Evolutionary conservation across 2,797 vertebrate species (phyloP), one percentile per base, ranked within the genome.

Genomic region (Gobionotothen gibberifrons): DNA sequence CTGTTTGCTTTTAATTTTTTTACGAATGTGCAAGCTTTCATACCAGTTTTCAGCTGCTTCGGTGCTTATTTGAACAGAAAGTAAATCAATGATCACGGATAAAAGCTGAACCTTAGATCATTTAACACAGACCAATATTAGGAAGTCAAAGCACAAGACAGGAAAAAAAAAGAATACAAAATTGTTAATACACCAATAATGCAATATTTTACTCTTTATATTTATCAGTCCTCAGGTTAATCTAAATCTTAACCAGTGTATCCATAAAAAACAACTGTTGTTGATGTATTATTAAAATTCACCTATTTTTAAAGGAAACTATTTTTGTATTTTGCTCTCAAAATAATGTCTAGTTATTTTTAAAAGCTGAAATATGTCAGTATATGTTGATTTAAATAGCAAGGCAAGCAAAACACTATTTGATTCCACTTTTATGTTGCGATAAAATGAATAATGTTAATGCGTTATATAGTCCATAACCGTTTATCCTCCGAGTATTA

Each of bases 11-110:
- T 46, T 26, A 26, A 26, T 26, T 26, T 26, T 68, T n/a, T 9
- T 48, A 59, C 55, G 66, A 48, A 51, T 62, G n/a, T 69, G 42
- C 49, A 40, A 74, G 44, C 10, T 64, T 63, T 21, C 16, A 63
- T 64, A 17, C 13, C 19, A 7, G n/a, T 63, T 72, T 60, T 39
- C 22, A 67, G 42, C 32, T n/a, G 19, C 7, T 52, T 76, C 22
- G 9, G 2, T 47, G 32, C 52, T 42, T 56, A 55, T 63, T 53
- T 7, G 19, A 69, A 46, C 32, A 59, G 1, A 54, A 56, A 65
- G 29, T 4, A 36, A 69, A 57, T 55, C 1, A 40, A 1, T 61
- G 4, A 58, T 59, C n/a, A 59, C 9, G 17, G 36, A 39, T 52
- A 39, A 48, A 60, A 39, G 48, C 13, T 43, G 7, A 51, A 46